Base-by-base conservation (phyloP, 2,113 vertebrate genomes). In the Montifringilla adamsi region DNA sequence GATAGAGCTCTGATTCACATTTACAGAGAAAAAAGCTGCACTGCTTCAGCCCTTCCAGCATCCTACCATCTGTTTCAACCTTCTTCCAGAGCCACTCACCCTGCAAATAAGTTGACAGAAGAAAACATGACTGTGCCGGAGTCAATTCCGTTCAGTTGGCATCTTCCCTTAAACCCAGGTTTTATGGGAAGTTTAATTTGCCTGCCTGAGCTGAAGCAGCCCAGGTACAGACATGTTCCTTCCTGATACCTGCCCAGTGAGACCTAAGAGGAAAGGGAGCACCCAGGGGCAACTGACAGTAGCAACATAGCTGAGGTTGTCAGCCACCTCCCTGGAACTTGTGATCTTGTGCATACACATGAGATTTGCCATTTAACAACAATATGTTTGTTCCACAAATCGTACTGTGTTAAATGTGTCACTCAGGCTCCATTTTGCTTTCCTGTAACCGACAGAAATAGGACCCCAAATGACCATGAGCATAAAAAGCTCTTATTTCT, bases 31-130 rank as follows among this genome's bases (percentile, higher is more conserved):
- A 90, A 96, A 92, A 79, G 76, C 89, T 63, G 67, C 67, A 43
- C 37, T 80, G 88, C 72, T 63, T 84, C 86, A 94, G 89, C 83
- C 92, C 86, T 95, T 90, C 72, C 13, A 13, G 93, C 94, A 90
- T 67, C 73, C 82, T 44, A 86, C 93, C 93, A 96, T 93, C 95
- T 97, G 95, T 80, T 94, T 64, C 86, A 95, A 59, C 76, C 69
- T 87, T 80, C 93, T 72, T 66, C 77, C 83, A 74, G 52, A 84
- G 84, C 76, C 67, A 70, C 80, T 86, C 89, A 88, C 93, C 68
- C 94, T 90, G 96, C 86, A 92, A 78, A 60, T 16, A 67, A 90
- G 83, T 55, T 91, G 73, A 89, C 69, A 90, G 86, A 68, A 88
- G 67, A 89, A 94, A 94, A 78, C 80, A 86, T 21, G 68, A 93